phyloP scores from a whole-genome alignment of 2,797 vertebrate genomes.

The Iguana delicatissima region DNA sequence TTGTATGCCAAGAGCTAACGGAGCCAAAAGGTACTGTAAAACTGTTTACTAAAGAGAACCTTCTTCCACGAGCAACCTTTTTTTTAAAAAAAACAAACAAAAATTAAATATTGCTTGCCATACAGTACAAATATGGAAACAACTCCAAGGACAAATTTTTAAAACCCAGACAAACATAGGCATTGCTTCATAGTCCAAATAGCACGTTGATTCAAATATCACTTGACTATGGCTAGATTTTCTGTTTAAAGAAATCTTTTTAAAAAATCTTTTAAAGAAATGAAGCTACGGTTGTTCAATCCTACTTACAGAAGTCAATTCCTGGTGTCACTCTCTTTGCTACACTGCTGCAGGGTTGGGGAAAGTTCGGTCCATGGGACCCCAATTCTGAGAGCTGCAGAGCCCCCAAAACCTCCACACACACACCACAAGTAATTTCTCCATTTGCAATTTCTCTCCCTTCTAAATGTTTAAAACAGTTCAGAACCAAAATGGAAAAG shows the following conservation, averaged over 20 bases:
- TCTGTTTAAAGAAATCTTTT: background rate
- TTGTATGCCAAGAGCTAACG: conserved; percentile 36
- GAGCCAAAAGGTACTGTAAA: conserved; percentile 37
- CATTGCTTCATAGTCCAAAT: conserved; percentile 17
- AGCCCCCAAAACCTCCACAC: no score
- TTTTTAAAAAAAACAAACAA: background rate
- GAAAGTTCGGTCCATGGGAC: no score
- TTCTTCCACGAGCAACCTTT: conserved; percentile 4
- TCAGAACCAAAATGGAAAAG: no score
- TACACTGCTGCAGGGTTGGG: no score
- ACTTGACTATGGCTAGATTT: conserved; percentile 26
- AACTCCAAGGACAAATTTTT: conserved; percentile 26
- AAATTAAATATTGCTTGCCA: conserved; percentile 10
- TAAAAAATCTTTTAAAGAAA: background rate
- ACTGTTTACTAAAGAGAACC: conserved; percentile 41
- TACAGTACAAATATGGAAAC: conserved; percentile 22
- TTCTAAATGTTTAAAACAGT: no score
- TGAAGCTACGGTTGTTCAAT: background rate
- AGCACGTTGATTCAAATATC: conserved; percentile 32
- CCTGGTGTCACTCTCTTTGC: background rate
- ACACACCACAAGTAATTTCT: no score
- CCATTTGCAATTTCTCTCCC: no score
- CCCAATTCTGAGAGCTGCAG: no score
- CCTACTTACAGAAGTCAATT: background rate
- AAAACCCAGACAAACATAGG: conserved; percentile 39